Percentiles rank a stretch among this genome's conserved stretches.
Evolutionary conservation across 1,140 invertebrate species (phyloP).

Genomic region (Lepidurus arcticus): DNA sequence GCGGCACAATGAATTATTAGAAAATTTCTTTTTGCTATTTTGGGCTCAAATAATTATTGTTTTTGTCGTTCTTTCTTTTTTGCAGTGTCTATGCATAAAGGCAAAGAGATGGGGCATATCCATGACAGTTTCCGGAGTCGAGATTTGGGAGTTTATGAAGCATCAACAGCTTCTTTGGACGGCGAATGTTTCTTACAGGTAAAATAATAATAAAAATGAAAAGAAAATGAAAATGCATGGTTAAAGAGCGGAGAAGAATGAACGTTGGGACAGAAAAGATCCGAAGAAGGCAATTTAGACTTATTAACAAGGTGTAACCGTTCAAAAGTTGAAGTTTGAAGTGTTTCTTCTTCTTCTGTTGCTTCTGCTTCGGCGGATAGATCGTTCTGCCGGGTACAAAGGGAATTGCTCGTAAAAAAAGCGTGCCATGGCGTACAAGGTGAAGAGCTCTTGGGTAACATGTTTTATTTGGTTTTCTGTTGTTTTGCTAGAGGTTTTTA

Average conservation of each 20-base stretch:
- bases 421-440: too few relatives aligned
- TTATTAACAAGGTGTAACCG: too few relatives aligned
- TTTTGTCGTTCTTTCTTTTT: constrained; percentile 45
- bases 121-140: constrained; percentile 60
- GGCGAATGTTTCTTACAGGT: constrained; percentile 94
- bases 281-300: too few relatives aligned
- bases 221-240: background rate
- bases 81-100: constrained; percentile 70
- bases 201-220: constrained; percentile 39
- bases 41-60: background rate
- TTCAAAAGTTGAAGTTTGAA: too few relatives aligned
- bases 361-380: too few relatives aligned
- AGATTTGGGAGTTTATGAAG: constrained; percentile 75
- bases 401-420: too few relatives aligned
- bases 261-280: background rate
- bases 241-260: background rate
- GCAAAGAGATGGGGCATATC: constrained; percentile 47
- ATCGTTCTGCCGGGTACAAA: too few relatives aligned
- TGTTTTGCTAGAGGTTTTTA: too few relatives aligned
- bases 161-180: constrained; percentile 70
- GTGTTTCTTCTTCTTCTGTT: too few relatives aligned
- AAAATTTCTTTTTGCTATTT: background rate
- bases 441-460: too few relatives aligned
- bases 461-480: too few relatives aligned
- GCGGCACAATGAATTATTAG: background rate